Evolutionary conservation across 2,113 vertebrate species (phyloP), one percentile per base, ranked within the genome.

Genomic region (Rhagologus leucostigma): DNA sequence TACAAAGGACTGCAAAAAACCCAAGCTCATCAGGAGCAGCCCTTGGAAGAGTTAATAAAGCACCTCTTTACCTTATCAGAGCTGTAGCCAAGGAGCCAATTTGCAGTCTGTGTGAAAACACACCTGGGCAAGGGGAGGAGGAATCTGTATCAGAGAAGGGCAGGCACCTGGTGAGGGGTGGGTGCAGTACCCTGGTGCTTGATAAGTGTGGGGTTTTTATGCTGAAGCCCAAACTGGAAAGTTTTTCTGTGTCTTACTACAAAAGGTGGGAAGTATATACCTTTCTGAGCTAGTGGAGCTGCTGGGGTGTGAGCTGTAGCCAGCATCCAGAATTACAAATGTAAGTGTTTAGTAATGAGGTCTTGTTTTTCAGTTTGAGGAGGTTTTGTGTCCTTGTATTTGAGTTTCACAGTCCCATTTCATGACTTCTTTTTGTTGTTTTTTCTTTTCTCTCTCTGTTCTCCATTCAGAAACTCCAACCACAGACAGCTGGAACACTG

Each of bases 251-350:
- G 3, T 11, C 1, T 19, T 6, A 3, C 14, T 37, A 9, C 8
- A 16, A 32, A 63, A 56, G 11, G 4, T 49, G 9, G 8, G 6
- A 2, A 4, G 32, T 39, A 0, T 3, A 0, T 14, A 1, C 44
- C 3, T 26, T 10, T 47, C 2, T n/a, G 52, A 49, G 14, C 3
- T 1, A 11, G 6, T 29, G 16, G 37, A 24, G 9, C 13, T 67
- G 52, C 14, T 75, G 60, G 22, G 15, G 8, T 33, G 10, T 56
- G 27, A 47, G 3, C 3, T 70, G 37, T 11, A 67, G 13, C 6
- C 3, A 37, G 6, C 6, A 42, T 14, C 39, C 13, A 77, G 32
- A 27, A n/a, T 63, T 39, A 18, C 20, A 73, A 9, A 11, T 11
- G 52, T 26, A 71, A 29, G 35, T 42, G 6, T 37, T 62, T 46